Evolutionary conservation across 1,140 invertebrate species (phyloP), one percentile per base, ranked within the genome.

Genomic region (Ctenoplectra terminalis): DNA sequence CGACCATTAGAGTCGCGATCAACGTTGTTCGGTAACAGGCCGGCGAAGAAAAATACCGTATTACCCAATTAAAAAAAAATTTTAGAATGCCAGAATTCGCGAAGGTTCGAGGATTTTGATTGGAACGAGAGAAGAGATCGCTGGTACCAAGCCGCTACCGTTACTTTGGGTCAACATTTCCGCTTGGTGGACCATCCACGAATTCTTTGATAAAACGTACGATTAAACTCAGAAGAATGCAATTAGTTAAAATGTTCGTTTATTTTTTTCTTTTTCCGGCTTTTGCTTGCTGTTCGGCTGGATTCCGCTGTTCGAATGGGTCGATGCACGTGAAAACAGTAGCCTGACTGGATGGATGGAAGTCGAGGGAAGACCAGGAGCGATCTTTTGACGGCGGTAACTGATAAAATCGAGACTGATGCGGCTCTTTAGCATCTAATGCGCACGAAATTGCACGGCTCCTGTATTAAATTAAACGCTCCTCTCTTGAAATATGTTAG

Each of bases 321-420:
- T 0, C 37, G 63, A 31, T 20, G 7, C n/a, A 20, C 48, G 8
- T 20, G 58, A 31, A 73, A 63, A 63, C 70, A 23, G 70, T 54
- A 73, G 77, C 64, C 26, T 7, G 46, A 17, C 2, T 7, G 46
- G 40, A 54, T 43, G 67, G 50, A 79, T 83, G 67, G 37, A 66
- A 72, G 58, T 34, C 63, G 52, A 37, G 15, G 48, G 20, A 80
- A 74, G 50, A 74, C 72, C 72, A 43, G 71, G 50, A 75, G 71
- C 71, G 40, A 75, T 74, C 72, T 74, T 58, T 56, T 60, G 71
- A 74, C 72, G 60, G 31, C 37, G 50, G 23, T 23, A 20, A 17
- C 46, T 75, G 79, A 81, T 81, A 81, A 81, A 58, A 81, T 81
- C 79, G 79, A 81, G 31, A 81, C 52, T 58, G 79, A 81, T 75